Conservation (phyloP, 2,113 vertebrate species). For the Polypterus bichir region DNA sequence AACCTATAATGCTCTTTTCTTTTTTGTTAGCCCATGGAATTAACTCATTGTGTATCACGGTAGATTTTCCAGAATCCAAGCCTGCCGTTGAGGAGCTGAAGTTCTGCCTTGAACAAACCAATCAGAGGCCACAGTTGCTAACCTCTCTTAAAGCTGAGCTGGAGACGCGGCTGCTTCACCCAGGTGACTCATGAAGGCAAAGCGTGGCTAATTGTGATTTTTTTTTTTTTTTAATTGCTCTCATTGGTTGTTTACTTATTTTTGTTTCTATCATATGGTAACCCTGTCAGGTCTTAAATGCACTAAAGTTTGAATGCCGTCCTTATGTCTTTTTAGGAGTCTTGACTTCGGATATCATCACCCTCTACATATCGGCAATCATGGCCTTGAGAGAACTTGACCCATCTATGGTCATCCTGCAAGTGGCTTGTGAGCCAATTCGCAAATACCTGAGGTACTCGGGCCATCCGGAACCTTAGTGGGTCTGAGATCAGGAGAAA, state of each 20-base stretch:
- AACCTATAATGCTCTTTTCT: too few species aligned
- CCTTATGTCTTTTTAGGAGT: slow-evolving; percentile 51
- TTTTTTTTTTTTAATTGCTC: too few species aligned
- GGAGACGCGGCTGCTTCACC: slow-evolving; percentile 84
- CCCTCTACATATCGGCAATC: slow-evolving; percentile 92
- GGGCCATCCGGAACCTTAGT: too few species aligned
- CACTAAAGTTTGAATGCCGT: neutral
- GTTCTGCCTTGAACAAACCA: slow-evolving; percentile 87
- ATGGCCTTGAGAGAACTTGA: slow-evolving; percentile 87
- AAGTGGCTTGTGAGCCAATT: slow-evolving; percentile 90
- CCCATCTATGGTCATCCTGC: slow-evolving; percentile 92
- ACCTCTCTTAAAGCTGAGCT: slow-evolving; percentile 78
- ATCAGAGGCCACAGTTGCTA: slow-evolving; percentile 85
- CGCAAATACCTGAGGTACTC: slow-evolving; percentile 79
- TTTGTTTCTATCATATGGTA: slow-evolving; percentile 2
- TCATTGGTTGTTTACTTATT: neutral
- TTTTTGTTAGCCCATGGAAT: too few species aligned
- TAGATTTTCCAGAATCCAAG: slow-evolving; percentile 93
- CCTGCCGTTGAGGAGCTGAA: slow-evolving; percentile 89
- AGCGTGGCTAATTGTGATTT: too few species aligned
- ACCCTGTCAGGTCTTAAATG: neutral
- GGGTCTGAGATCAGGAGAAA: too few species aligned
- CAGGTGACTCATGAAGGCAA: slow-evolving; percentile 46
- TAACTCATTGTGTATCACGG: neutral
- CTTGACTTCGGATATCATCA: slow-evolving; percentile 91